Evolutionary conservation across 2,797 vertebrate genomes (phyloP), one percentile per base, ranked within the genome.

Genomic region (Vireo griseus): DNA sequence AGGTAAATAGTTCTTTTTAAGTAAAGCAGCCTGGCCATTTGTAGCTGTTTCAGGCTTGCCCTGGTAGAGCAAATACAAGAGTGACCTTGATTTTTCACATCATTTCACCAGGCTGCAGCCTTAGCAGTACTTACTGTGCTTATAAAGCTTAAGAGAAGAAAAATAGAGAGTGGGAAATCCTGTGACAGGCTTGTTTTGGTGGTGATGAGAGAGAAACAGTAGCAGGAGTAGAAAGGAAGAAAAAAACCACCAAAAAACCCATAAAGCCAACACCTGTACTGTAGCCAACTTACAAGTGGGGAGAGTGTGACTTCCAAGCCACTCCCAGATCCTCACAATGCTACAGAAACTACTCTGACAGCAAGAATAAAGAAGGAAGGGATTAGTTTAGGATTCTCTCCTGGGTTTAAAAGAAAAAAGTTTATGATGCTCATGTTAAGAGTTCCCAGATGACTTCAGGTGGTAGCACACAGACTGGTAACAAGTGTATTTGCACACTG

Each of bases 141-240:
- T 87, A 58, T 7, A 89, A 84, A 87, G 80, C 61, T 89, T 44
- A 58, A 86, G 57, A 75, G 48, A 79, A 79, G 77, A 84, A 91
- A 95, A 92, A 86, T 0, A 93, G 66, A 62, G 31, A 87, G 80
- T 94, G 96, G 95, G 92, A 96, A 96, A 86, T 96, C 92, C 94
- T 88, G 84, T 68, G 65, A 92, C 73, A 88, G 26, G 28, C 78
- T 82, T 77, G 48, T 91, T 96, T 86, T 57, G n/a, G 80, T 85
- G 69, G 63, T 81, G 52, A 58, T 16, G 19, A 81, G 48, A 91
- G 35, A 92, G 51, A 90, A 18, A 50, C 12, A 39, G 39, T 17
- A 76, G n/a, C 51, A 88, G 57, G 13, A 91, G 59, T 48, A 58
- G 19, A 16, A 31, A 75, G 14, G 20, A 4, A 54, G 35, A 76